Conservation (phyloP, 1,140 invertebrate species). For the Drosophila athabasca region DNA sequence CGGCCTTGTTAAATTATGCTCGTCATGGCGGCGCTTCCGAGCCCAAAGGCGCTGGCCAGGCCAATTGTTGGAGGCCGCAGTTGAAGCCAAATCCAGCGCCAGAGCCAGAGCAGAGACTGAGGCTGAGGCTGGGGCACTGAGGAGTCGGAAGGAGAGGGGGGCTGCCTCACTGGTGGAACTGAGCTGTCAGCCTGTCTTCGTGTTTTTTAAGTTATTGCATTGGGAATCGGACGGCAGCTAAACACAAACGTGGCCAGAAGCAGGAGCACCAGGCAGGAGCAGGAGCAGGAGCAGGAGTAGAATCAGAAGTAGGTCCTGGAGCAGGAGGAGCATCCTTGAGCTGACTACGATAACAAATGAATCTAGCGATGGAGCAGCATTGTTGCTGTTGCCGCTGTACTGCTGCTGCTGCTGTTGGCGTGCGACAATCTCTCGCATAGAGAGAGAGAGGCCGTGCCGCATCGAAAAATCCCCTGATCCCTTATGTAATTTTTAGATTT, state of each 20-base stretch:
- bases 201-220: conserved; percentile 83
- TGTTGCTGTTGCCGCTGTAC: conserved; percentile 28
- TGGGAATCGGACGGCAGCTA: conserved; percentile 80
- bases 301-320: no score
- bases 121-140: conserved; percentile 16
- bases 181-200: conserved; percentile 56
- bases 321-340: not conserved
- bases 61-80: conserved; percentile 57
- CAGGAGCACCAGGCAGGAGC: not conserved
- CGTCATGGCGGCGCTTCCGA: conserved; percentile 77
- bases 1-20: conserved; percentile 77
- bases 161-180: conserved; percentile 45
- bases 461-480: conserved; percentile 77
- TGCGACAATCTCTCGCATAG: conserved; percentile 50
- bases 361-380: conserved; percentile 52
- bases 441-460: conserved; percentile 41
- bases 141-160: conserved; percentile 33
- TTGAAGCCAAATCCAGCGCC: conserved; percentile 25
- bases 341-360: conserved; percentile 73
- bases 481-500: conserved; percentile 84
- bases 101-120: no score
- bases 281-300: not conserved
- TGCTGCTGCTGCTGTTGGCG: conserved; percentile 43
- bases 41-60: conserved; percentile 53
- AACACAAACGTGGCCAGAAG: conserved; percentile 58